A percentile compares a stretch with the other conserved stretches of the same genome.
phyloP scores from a whole-genome alignment of 2,888 invertebrate species.

The Acleris sparsana region DNA sequence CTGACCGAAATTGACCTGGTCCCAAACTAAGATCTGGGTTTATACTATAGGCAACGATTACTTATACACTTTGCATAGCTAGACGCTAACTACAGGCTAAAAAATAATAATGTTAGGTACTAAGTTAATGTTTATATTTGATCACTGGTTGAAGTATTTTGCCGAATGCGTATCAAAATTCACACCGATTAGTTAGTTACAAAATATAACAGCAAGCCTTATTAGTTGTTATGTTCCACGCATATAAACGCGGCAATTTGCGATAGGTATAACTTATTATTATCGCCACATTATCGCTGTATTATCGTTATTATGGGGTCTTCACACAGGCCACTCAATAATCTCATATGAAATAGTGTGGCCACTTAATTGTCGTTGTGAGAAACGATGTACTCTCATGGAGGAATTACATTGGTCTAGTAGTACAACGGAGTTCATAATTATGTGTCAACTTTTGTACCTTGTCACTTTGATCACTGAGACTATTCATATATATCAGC shows the following conservation, averaged over 20 bases:
- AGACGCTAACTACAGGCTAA: too few relatives aligned
- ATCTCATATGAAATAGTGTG: conserved; percentile 1
- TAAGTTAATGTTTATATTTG: too few relatives aligned
- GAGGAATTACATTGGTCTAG: neutral
- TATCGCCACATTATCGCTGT: neutral
- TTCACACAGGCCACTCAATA: conserved; percentile 11
- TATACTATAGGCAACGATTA: too few relatives aligned
- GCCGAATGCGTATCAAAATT: neutral
- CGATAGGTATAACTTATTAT: too few relatives aligned
- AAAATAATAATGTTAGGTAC: too few relatives aligned
- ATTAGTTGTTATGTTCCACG: conserved; percentile 1
- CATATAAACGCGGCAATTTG: neutral
- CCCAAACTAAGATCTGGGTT: too few relatives aligned
- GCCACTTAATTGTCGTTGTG: conserved; percentile 7
- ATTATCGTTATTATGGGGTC: conserved; percentile 1
- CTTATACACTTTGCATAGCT: too few relatives aligned
- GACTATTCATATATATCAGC: too few relatives aligned
- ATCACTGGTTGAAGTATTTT: too few relatives aligned
- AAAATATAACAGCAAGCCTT: neutral
- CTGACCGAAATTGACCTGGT: too few relatives aligned
- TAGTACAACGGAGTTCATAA: too few relatives aligned
- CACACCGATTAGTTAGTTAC: neutral
- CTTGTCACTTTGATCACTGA: too few relatives aligned
- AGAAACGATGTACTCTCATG: neutral
- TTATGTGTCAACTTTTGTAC: neutral